Conservation (phyloP, 2,888 invertebrate genomes). For the Strigamia transsilvanica region DNA sequence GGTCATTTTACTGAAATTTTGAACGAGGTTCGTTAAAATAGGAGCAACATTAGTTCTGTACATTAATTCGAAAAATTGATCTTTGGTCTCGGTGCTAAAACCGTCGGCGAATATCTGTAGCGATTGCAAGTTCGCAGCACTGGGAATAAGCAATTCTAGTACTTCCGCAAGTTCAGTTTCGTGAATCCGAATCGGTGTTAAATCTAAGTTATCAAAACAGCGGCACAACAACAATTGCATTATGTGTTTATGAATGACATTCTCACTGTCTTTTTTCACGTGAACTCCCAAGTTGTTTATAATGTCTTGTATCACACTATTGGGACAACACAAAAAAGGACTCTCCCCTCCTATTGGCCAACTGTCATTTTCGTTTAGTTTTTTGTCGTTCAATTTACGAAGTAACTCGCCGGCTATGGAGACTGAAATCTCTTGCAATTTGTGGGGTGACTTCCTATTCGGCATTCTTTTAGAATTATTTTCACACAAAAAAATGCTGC, state of each 20-base stretch:
- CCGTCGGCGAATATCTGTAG: slow-evolving; percentile 25
- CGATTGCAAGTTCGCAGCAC: background rate
- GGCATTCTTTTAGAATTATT: slow-evolving; percentile 39
- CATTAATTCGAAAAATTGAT: slow-evolving; percentile 33
- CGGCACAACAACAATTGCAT: slow-evolving; percentile 50
- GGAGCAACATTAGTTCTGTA: background rate
- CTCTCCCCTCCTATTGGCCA: background rate
- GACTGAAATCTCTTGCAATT: slow-evolving; percentile 1
- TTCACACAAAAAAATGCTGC: background rate
- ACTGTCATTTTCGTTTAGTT: background rate
- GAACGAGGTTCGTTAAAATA: background rate
- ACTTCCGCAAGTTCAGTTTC: slow-evolving; percentile 48
- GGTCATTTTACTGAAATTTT: slow-evolving; percentile 21
- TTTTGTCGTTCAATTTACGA: background rate
- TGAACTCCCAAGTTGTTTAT: background rate
- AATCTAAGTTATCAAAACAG: slow-evolving; percentile 6
- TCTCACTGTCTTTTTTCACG: background rate
- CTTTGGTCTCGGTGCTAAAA: slow-evolving; percentile 2
- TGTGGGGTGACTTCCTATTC: slow-evolving; percentile 17
- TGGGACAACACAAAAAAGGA: slow-evolving; percentile 28
- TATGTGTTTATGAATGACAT: slow-evolving; percentile 38
- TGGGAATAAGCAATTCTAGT: background rate
- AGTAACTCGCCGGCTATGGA: background rate
- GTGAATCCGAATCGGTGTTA: slow-evolving; percentile 32
- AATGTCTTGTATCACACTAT: slow-evolving; percentile 43